A percentile compares a stretch with the other conserved stretches of the same genome.
phyloP scores from a whole-genome alignment of 2,888 invertebrate genomes.

The Adineta ricciae region DNA sequence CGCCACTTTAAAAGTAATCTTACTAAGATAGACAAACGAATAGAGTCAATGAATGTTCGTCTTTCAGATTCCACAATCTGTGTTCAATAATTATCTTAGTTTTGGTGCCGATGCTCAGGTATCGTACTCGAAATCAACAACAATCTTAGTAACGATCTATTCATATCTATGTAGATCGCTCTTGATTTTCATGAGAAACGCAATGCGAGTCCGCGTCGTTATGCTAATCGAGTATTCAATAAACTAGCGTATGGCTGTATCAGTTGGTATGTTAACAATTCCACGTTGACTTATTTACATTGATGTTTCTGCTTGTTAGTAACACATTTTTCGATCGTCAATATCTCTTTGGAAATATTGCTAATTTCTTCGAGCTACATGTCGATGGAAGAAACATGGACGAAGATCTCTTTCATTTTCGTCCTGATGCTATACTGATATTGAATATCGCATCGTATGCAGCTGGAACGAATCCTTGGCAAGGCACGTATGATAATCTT shows the following conservation, averaged over 20 bases:
- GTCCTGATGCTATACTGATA: not conserved
- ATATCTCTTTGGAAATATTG: not conserved
- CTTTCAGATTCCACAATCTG: constrained; percentile 46
- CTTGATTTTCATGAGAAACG: constrained; percentile 15
- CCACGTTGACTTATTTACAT: too few relatives aligned
- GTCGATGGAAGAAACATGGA: constrained; percentile 14
- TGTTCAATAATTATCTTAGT: constrained; percentile 96
- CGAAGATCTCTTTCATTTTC: not conserved
- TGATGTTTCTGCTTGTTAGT: not conserved
- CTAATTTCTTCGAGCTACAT: not conserved
- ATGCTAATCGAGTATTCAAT: not conserved
- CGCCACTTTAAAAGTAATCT: not conserved
- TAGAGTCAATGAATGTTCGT: not conserved
- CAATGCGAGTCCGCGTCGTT: not conserved
- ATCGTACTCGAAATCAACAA: too few relatives aligned
- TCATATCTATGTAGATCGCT: not conserved
- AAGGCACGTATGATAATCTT: not conserved
- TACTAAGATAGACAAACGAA: not conserved
- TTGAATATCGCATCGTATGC: constrained; percentile 1
- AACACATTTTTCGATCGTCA: not conserved
- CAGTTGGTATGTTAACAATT: not conserved
- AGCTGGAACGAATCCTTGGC: constrained; percentile 11
- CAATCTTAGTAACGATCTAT: not conserved
- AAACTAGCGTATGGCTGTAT: constrained; percentile 12
- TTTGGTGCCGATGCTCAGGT: constrained; percentile 88